Percentiles rank a stretch among this genome's conserved stretches.
phyloP scores from a whole-genome alignment of 2,113 vertebrate genomes.

The Chauna torquata region DNA sequence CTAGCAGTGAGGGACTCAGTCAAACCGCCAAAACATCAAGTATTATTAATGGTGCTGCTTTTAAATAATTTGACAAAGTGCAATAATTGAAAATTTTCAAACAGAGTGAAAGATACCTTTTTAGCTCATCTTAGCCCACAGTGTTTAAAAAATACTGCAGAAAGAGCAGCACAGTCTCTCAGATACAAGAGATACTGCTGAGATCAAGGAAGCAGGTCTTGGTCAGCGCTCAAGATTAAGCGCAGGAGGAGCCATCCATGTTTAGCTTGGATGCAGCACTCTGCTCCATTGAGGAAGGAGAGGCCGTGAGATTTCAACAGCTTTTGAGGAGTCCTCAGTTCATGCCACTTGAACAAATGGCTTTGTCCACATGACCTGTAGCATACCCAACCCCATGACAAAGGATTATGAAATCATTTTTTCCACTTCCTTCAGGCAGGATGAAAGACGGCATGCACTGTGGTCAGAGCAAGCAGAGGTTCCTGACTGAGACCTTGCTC shows the following conservation, averaged over 20 bases:
- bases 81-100: background rate
- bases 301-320: constrained; percentile 15
- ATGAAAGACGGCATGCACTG: background rate
- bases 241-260: background rate
- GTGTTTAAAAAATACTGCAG: background rate
- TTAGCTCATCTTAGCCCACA: background rate
- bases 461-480: background rate
- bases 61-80: background rate
- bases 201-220: constrained; percentile 2
- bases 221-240: background rate
- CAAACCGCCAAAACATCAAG: constrained; percentile 28
- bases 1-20: background rate
- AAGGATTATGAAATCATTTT: constrained; percentile 14
- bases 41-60: constrained; percentile 10
- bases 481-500: constrained; percentile 19
- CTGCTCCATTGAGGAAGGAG: constrained; percentile 26
- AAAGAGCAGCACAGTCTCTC: background rate
- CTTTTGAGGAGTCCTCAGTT: constrained; percentile 40
- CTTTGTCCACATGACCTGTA: constrained; percentile 18
- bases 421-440: background rate
- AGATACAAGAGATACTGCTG: background rate
- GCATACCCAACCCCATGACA: background rate
- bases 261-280: constrained; percentile 36
- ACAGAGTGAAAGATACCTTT: background rate
- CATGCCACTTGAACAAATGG: constrained; percentile 36